A percentile compares a stretch with the other conserved stretches of the same genome.
Conservation (phyloP, 2,888 invertebrate species). For the Netelia virgata region DNA sequence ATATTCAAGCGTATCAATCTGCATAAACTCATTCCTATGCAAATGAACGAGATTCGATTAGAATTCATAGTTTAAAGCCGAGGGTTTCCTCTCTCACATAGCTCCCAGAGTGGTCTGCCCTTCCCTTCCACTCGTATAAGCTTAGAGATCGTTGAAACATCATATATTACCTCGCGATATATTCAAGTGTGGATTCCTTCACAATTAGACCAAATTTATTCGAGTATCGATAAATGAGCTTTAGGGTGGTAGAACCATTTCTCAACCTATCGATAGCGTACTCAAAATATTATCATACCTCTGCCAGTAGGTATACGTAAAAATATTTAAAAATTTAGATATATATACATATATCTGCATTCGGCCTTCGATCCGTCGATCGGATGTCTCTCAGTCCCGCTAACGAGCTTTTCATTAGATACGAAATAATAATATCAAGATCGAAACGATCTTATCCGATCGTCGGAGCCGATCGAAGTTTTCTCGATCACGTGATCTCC, state of each 20-base stretch:
- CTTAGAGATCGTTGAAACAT: slow-evolving; percentile 41
- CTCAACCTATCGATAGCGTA: slow-evolving; percentile 14
- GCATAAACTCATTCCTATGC: slow-evolving; percentile 83
- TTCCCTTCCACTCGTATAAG: slow-evolving; percentile 24
- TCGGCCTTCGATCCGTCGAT: slow-evolving; percentile 54
- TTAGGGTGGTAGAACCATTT: slow-evolving; percentile 1
- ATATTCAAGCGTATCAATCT: slow-evolving; percentile 82
- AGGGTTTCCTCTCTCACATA: slow-evolving; percentile 51
- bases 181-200: slow-evolving; percentile 28
- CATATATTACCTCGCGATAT: slow-evolving; percentile 31
- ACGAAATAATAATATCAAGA: slow-evolving; percentile 38
- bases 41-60: slow-evolving; percentile 76
- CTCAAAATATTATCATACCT: slow-evolving; percentile 17
- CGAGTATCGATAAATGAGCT: slow-evolving; percentile 44
- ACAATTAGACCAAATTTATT: slow-evolving; percentile 56
- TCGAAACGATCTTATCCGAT: slow-evolving; percentile 57
- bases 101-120: slow-evolving; percentile 34
- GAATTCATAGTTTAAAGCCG: slow-evolving; percentile 68
- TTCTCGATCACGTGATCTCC: slow-evolving; percentile 35
- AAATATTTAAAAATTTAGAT: background rate
- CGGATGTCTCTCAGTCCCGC: slow-evolving; percentile 41
- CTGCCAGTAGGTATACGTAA: background rate
- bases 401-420: slow-evolving; percentile 58
- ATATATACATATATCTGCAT: background rate
- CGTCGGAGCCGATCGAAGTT: slow-evolving; percentile 53